A percentile compares a stretch with the other conserved stretches of the same genome.
These are phyloP conservation scores for Sebastolobus alascanus DNA, from an alignment of 2,797 vertebrate genomes.

Conservation along the genomic window DNA sequence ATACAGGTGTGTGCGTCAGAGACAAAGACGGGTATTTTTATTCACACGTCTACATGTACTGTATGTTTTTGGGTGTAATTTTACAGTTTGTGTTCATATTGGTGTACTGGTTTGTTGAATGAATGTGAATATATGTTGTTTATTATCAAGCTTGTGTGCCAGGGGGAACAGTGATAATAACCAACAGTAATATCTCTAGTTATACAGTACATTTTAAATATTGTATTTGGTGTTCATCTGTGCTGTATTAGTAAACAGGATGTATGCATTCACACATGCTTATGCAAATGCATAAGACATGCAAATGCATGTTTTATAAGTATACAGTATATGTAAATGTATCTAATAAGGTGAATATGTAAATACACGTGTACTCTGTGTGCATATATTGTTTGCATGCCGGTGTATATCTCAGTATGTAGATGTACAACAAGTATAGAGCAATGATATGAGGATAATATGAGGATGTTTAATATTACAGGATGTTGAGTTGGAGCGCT, in stretches of 20 bases:
- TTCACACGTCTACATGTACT: background rate
- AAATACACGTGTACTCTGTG: background rate
- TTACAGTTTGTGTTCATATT: background rate
- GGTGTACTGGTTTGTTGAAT: background rate
- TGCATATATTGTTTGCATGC: background rate
- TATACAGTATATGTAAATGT: background rate
- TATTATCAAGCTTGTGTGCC: background rate
- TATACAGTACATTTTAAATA: background rate
- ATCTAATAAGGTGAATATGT: background rate
- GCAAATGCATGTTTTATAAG: background rate
- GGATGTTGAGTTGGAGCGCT: background rate
- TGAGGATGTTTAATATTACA: conserved; percentile 20
- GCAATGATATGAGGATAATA: background rate
- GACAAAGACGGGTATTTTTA: conserved; percentile 8
- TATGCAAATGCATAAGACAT: background rate
- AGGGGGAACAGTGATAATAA: background rate
- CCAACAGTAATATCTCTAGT: background rate
- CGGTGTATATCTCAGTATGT: background rate
- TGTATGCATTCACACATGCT: background rate
- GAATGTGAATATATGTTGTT: conserved; percentile 2
- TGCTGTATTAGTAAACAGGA: background rate
- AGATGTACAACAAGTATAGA: background rate
- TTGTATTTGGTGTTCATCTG: background rate
- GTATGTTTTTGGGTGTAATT: background rate
- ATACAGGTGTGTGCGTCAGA: conserved; percentile 30